These are phyloP conservation scores for Latheticus oryzae DNA, from an alignment of 2,888 invertebrate genomes.

Conservation along the genomic window DNA sequence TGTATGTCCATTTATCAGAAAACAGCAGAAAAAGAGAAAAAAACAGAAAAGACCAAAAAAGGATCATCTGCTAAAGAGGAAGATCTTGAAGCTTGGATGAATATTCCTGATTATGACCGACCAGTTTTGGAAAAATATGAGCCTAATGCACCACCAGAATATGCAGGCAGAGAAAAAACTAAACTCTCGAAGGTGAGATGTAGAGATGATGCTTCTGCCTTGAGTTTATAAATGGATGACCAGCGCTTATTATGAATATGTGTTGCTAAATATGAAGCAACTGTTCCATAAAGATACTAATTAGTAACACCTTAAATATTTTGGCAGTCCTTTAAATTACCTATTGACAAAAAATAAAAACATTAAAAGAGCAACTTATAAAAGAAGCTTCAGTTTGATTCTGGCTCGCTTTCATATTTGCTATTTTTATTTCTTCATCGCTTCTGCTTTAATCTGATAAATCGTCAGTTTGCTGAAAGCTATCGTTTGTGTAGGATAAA, in stretches of 20 bases:
- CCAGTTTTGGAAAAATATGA: constrained; percentile 79
- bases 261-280: constrained; percentile 26
- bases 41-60: constrained; percentile 53
- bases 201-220: constrained; percentile 25
- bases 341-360: constrained; percentile 43
- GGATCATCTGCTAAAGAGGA: constrained; percentile 52
- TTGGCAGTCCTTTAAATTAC: constrained; percentile 49
- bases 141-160: constrained; percentile 63
- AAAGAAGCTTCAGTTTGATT: constrained; percentile 45
- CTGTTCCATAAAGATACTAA: constrained; percentile 41
- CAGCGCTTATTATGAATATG: constrained; percentile 25
- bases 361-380: constrained; percentile 42
- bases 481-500: constrained; percentile 38
- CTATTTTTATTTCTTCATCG: constrained; percentile 25
- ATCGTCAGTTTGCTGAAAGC: constrained; percentile 30
- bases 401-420: constrained; percentile 45
- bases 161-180: constrained; percentile 67
- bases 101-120: constrained; percentile 79
- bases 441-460: constrained; percentile 29
- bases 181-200: constrained; percentile 61
- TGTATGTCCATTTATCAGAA: constrained; percentile 50
- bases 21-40: constrained; percentile 53
- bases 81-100: constrained; percentile 60
- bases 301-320: constrained; percentile 42
- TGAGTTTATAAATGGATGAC: constrained; percentile 28